phyloP scores from a whole-genome alignment of 1,140 invertebrate species.

The Drosophila parabipectinata region DNA sequence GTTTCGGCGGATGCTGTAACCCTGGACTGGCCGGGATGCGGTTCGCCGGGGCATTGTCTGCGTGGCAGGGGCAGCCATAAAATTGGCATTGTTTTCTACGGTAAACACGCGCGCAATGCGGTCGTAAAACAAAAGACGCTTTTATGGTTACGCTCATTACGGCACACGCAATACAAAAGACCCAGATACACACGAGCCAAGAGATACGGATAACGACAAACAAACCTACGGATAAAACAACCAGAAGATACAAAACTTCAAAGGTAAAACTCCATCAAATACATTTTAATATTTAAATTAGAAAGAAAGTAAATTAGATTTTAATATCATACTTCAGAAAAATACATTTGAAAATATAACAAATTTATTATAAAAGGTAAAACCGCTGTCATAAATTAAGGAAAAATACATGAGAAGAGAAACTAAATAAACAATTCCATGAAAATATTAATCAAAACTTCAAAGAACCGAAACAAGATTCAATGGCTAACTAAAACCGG shows the following conservation, averaged over 20 bases:
- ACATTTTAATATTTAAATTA: neutral
- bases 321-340: neutral
- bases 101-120: constrained; percentile 78
- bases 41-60: constrained; percentile 46
- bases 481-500: constrained; percentile 17
- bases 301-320: neutral
- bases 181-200: constrained; percentile 27
- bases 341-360: neutral
- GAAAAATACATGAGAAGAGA: neutral
- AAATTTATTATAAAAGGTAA: neutral
- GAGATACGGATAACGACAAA: constrained; percentile 27
- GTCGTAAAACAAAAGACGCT: constrained; percentile 83
- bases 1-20: constrained; percentile 10
- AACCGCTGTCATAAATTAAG: neutral
- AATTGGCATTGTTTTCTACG: constrained; percentile 77
- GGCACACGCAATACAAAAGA: constrained; percentile 67
- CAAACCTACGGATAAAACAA: constrained; percentile 5
- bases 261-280: constrained; percentile 1
- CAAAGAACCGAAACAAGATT: constrained; percentile 28
- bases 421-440: constrained; percentile 3
- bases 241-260: constrained; percentile 7
- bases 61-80: constrained; percentile 65
- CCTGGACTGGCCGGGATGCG: constrained; percentile 31
- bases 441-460: constrained; percentile 10
- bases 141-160: constrained; percentile 77